A percentile compares a stretch with the other conserved stretches of the same genome.
phyloP scores from a whole-genome alignment of 2,113 vertebrate species.

The Chloropsis hardwickii region DNA sequence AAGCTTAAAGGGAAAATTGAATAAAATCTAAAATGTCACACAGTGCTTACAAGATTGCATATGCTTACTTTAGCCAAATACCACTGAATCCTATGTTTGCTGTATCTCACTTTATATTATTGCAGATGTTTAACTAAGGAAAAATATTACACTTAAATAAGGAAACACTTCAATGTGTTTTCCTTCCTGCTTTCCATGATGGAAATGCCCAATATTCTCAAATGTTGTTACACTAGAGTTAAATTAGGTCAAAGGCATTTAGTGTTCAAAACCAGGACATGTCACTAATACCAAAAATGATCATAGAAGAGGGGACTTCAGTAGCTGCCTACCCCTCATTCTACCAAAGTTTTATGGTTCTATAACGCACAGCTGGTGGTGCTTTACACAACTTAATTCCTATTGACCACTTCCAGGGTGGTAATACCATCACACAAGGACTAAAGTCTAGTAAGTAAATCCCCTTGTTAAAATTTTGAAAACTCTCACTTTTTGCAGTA shows the following conservation, averaged over 20 bases:
- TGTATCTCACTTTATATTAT: background rate
- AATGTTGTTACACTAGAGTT: background rate
- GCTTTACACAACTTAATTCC: background rate
- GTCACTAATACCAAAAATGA: background rate
- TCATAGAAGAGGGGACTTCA: background rate
- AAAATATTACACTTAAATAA: background rate
- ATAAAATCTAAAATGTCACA: background rate
- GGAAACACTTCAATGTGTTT: background rate
- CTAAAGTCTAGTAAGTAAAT: background rate
- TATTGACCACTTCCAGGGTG: background rate
- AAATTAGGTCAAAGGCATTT: background rate
- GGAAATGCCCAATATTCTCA: background rate
- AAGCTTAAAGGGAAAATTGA: conserved; percentile 4
- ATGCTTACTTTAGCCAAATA: background rate
- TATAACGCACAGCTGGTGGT: background rate
- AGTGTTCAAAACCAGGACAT: background rate
- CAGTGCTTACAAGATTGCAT: background rate
- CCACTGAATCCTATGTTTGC: background rate
- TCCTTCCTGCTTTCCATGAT: background rate
- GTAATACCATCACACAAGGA: background rate
- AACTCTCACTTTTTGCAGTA: background rate
- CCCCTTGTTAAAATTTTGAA: background rate
- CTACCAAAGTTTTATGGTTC: background rate
- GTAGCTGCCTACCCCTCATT: background rate
- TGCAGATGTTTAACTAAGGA: background rate